These are phyloP conservation scores for Lepetodrilus schrolli DNA, from an alignment of 2,888 invertebrate species.

Conservation along the genomic window DNA sequence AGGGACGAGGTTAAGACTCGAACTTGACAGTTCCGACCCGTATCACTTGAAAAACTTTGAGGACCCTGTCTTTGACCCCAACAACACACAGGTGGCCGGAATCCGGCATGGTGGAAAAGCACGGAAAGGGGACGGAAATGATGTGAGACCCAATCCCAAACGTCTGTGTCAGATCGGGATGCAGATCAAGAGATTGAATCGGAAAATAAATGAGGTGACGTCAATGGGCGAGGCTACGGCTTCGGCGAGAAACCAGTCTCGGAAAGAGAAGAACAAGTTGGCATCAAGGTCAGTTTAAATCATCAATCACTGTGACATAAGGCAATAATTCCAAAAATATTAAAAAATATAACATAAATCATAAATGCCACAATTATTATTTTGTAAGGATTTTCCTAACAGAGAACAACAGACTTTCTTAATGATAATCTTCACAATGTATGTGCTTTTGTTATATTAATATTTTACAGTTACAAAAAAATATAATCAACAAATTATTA, in stretches of 20 bases:
- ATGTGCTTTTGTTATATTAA: no score
- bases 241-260: constrained; percentile 61
- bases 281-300: constrained; percentile 87
- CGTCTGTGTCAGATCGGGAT: constrained; percentile 93
- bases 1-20: constrained; percentile 82
- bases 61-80: constrained; percentile 95
- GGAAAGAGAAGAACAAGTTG: constrained; percentile 97
- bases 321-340: no score
- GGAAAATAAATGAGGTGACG: constrained; percentile 95
- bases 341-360: no score
- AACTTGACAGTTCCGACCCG: constrained; percentile 87
- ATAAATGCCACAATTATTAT: no score
- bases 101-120: constrained; percentile 78
- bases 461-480: no score
- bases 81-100: constrained; percentile 52
- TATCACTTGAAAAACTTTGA: constrained; percentile 91
- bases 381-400: no score
- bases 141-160: constrained; percentile 94
- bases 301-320: no score
- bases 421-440: no score
- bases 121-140: constrained; percentile 98
- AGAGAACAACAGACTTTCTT: no score
- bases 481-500: no score
- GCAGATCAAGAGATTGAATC: constrained; percentile 91
- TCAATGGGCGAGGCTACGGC: constrained; percentile 84